Conservation (phyloP, 2,888 invertebrate genomes). For the Platycheirus rosarum region DNA sequence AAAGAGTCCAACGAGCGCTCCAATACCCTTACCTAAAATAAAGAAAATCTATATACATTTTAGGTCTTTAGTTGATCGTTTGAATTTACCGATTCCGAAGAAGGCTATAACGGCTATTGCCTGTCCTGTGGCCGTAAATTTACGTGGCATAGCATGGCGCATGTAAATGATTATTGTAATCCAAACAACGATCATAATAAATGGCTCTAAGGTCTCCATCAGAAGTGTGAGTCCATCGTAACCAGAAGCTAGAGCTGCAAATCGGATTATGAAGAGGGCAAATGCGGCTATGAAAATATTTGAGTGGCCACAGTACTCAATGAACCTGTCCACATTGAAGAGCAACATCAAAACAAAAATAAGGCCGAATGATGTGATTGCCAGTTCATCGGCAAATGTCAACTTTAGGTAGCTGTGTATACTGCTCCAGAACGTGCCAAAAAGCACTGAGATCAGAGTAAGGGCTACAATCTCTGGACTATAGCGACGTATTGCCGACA, state of each 20-base stretch:
- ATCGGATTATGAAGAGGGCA: constrained; percentile 90
- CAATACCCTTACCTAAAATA: constrained; percentile 87
- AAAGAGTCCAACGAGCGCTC: constrained; percentile 86
- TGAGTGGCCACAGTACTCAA: constrained; percentile 91
- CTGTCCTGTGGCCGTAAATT: constrained; percentile 90
- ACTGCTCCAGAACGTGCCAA: constrained; percentile 91
- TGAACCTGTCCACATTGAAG: constrained; percentile 89
- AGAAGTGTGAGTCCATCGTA: constrained; percentile 86
- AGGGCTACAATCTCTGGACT: constrained; percentile 89
- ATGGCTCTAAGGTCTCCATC: constrained; percentile 89
- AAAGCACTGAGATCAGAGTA: constrained; percentile 86
- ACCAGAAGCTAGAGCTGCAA: constrained; percentile 85
- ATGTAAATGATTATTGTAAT: constrained; percentile 91
- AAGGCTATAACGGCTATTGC: constrained; percentile 90
- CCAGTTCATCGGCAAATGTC: constrained; percentile 83
- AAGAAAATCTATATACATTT: background rate
- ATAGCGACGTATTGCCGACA: constrained; percentile 90
- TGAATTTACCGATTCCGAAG: constrained; percentile 87
- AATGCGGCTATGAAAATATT: constrained; percentile 93
- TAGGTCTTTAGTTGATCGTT: background rate
- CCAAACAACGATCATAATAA: constrained; percentile 90
- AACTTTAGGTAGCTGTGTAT: constrained; percentile 90
- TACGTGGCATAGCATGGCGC: constrained; percentile 90
- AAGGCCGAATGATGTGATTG: constrained; percentile 77
- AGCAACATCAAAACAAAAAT: constrained; percentile 79